Evolutionary conservation across 2,797 vertebrate species (phyloP).

Genomic region (Danio albolineatus): DNA sequence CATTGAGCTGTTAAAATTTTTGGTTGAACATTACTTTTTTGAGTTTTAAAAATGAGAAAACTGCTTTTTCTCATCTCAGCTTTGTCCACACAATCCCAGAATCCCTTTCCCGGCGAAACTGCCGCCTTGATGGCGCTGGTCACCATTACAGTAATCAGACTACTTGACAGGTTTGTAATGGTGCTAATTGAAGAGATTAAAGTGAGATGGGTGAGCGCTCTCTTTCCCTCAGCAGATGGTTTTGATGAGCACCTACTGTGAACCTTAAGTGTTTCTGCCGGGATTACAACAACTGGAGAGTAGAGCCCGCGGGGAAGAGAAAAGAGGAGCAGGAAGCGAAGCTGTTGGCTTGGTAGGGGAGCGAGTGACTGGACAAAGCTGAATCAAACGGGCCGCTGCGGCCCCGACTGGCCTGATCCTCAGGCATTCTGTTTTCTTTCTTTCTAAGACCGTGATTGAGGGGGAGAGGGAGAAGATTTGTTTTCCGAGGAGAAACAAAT

Average conservation of each 20-base stretch:
- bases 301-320: slow-evolving; percentile 70
- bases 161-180: slow-evolving; percentile 96
- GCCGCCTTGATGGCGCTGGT: slow-evolving; percentile 79
- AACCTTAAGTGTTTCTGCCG: slow-evolving; percentile 99
- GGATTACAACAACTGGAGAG: slow-evolving; percentile 98
- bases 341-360: slow-evolving; percentile 56
- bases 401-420: slow-evolving; percentile 76
- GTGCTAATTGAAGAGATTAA: slow-evolving; percentile 99
- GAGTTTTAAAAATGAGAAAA: neutral
- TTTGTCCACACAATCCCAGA: slow-evolving; percentile 41
- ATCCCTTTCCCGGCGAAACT: slow-evolving; percentile 38
- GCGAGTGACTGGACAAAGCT: slow-evolving; percentile 73
- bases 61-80: neutral
- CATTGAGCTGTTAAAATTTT: slow-evolving; percentile 7
- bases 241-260: slow-evolving; percentile 99
- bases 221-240: slow-evolving; percentile 99
- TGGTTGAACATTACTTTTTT: neutral
- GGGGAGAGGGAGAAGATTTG: slow-evolving; percentile 19
- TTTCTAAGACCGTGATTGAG: slow-evolving; percentile 8
- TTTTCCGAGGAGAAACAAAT: slow-evolving; percentile 36
- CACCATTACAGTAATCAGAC: slow-evolving; percentile 95
- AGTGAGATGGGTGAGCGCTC: slow-evolving; percentile 76
- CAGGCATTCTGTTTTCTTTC: slow-evolving; percentile 70
- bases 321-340: slow-evolving; percentile 60
- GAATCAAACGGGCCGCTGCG: slow-evolving; percentile 78